Percentiles rank a stretch among this genome's conserved stretches.
Conservation (phyloP, 92 coral and sea anemone species). For the Zoanthus sansibaricus region DNA sequence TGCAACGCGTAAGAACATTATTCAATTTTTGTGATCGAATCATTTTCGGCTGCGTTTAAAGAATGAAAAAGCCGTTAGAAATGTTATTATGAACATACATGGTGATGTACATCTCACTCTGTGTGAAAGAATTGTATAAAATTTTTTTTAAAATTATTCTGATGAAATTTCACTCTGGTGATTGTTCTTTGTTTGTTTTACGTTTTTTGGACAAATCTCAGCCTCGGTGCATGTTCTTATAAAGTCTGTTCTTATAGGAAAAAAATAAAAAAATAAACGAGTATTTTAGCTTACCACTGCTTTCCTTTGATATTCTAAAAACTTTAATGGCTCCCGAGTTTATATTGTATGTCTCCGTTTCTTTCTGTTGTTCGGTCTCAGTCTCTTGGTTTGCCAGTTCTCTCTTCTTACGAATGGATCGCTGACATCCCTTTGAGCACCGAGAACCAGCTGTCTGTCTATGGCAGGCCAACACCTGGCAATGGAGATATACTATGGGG, state of each 20-base stretch:
- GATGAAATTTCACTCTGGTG: too few species aligned
- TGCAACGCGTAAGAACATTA: too few species aligned
- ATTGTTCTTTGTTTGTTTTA: too few species aligned
- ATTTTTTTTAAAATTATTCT: too few species aligned
- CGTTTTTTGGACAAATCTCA: too few species aligned
- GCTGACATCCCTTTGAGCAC: conserved; percentile 61
- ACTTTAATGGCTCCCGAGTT: conserved; percentile 18
- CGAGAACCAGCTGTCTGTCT: conserved; percentile 46
- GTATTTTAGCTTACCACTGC: conserved; percentile 7
- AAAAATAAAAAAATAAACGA: neutral
- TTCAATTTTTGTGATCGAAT: too few species aligned
- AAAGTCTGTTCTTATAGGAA: neutral
- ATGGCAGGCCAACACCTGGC: conserved; percentile 60
- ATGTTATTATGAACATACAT: too few species aligned
- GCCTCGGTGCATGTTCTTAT: too few species aligned
- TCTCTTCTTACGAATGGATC: conserved; percentile 31
- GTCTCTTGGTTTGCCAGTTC: conserved; percentile 8
- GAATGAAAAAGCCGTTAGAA: too few species aligned
- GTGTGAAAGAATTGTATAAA: too few species aligned
- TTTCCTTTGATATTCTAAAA: neutral
- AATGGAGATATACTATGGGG: conserved; percentile 48
- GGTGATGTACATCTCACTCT: too few species aligned
- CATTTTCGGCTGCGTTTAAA: too few species aligned
- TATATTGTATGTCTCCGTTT: conserved; percentile 30
- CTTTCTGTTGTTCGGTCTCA: conserved; percentile 14